These are phyloP conservation scores for Priapulus caudatus DNA, from an alignment of 2,888 invertebrate species.

Conservation along the genomic window DNA sequence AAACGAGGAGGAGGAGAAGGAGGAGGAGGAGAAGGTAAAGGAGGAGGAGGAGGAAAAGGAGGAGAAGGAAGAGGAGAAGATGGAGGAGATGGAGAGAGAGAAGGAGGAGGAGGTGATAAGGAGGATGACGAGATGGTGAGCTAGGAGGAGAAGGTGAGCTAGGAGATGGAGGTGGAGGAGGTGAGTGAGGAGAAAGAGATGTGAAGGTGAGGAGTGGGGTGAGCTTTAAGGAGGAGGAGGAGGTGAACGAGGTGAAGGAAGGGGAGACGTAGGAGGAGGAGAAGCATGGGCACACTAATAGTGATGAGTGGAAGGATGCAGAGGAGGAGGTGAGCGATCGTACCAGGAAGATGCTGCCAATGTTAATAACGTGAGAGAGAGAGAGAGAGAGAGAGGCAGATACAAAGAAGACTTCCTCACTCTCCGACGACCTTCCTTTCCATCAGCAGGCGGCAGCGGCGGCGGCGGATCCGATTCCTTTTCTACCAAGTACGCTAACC, in stretches of 20 bases:
- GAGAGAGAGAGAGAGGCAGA: no score
- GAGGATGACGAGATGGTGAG: conserved; percentile 15
- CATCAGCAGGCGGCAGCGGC: conserved; percentile 13
- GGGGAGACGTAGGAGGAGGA: conserved; percentile 17
- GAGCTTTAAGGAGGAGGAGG: conserved; percentile 17
- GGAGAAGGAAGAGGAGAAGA: conserved; percentile 28
- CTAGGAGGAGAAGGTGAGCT: conserved; percentile 24
- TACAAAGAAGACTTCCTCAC: no score
- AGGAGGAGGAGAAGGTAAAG: conserved; percentile 19
- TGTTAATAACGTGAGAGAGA: no score
- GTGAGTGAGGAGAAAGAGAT: neutral
- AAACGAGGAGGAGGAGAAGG: conserved; percentile 20
- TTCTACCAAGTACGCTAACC: no score
- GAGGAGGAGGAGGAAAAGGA: conserved; percentile 42
- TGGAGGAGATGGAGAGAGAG: conserved; percentile 10
- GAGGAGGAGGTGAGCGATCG: no score
- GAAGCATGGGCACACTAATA: conserved; percentile 12
- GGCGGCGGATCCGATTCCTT: no score
- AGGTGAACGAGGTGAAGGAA: conserved; percentile 3
- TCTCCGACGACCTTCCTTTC: no score
- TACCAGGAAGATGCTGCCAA: no score
- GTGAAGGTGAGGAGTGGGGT: neutral
- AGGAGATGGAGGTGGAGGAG: conserved; percentile 1
- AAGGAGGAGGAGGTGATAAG: conserved; percentile 56
- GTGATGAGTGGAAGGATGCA: no score